Conservation (phyloP, 2,888 invertebrate species). For the Stramonita haemastoma region DNA sequence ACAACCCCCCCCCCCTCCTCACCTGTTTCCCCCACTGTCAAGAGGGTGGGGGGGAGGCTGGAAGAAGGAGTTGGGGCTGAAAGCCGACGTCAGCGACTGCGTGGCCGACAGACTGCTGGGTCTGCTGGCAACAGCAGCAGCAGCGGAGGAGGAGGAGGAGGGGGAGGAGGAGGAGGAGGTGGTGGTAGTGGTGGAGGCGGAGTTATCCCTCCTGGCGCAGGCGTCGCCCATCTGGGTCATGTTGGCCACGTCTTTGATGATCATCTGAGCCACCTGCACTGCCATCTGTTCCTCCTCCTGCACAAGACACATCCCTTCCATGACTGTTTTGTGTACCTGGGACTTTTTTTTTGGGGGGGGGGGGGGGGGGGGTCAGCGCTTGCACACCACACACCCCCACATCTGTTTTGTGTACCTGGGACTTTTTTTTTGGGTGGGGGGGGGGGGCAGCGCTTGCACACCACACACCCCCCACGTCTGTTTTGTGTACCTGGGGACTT, state of each 20-base stretch:
- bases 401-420: too few species aligned
- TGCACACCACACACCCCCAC: background rate
- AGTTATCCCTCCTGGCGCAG: slow-evolving; percentile 35
- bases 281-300: slow-evolving; percentile 91
- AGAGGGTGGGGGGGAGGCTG: slow-evolving; percentile 35
- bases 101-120: background rate
- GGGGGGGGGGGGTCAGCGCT: too few species aligned
- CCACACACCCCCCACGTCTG: too few species aligned
- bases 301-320: background rate
- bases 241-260: slow-evolving; percentile 92
- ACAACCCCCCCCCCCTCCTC: background rate
- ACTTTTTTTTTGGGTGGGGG: too few species aligned
- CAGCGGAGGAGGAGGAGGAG: background rate
- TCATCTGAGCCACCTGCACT: slow-evolving; percentile 98
- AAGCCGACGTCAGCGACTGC: background rate
- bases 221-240: slow-evolving; percentile 62
- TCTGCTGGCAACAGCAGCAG: background rate
- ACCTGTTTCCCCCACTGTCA: background rate
- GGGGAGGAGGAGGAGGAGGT: background rate
- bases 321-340: too few species aligned
- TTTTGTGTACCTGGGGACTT: too few species aligned
- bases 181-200: background rate
- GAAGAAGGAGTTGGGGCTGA: slow-evolving; percentile 17
- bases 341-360: too few species aligned
- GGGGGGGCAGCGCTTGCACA: too few species aligned